Base-by-base conservation (phyloP, 2,888 invertebrate genomes). In the Oscheius onirici region DNA sequence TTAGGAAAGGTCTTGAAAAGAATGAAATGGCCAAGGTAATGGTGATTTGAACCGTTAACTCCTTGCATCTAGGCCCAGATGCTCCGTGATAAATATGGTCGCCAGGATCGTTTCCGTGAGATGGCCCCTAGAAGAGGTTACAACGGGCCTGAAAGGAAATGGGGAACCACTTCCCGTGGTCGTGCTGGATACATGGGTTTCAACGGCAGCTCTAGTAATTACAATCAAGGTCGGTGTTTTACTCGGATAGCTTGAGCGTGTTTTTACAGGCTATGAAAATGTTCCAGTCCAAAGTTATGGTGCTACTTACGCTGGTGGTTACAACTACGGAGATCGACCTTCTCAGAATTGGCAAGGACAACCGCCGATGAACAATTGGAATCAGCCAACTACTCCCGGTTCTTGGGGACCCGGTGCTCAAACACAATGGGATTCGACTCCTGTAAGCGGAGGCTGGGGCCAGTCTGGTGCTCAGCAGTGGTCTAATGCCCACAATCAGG, bases 1-100 rank as follows among this genome's bases (percentile, higher is more conserved):
- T 86, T 44, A 83, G 86, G 70, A 87, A 88, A 72, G 88, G 86
- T 20, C 78, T 88, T 20, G 79, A 77, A 44, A 83, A 83, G 65
- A 87, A 88, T 43, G 87, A 87, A 71, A 85, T 87, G 80, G 74
- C 52, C 60, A 79, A 78, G 71, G 75, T 73, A 60, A 22, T n/a
- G 11, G 43, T 43, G 24, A n/a, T 15, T 34, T 20, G 0, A 17
- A 22, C 17, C 20, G 11, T 43, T 15, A 26, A 11, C 40, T n/a
- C 22, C 51, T 63, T 17, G 13, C 44, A 43, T 69, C 11, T 43
- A 71, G 71, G 76, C 76, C 22, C 79, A 79, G 55, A 71, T 55
- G 49, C 71, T 54, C 22, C 71, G 79, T 17, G 79, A 79, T 55
- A 73, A 77, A 20, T 70, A 72, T 46, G 66, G 69, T 15, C 75